Base-by-base conservation (phyloP, 1,140 invertebrate genomes). In the Drosophila sproati region DNA sequence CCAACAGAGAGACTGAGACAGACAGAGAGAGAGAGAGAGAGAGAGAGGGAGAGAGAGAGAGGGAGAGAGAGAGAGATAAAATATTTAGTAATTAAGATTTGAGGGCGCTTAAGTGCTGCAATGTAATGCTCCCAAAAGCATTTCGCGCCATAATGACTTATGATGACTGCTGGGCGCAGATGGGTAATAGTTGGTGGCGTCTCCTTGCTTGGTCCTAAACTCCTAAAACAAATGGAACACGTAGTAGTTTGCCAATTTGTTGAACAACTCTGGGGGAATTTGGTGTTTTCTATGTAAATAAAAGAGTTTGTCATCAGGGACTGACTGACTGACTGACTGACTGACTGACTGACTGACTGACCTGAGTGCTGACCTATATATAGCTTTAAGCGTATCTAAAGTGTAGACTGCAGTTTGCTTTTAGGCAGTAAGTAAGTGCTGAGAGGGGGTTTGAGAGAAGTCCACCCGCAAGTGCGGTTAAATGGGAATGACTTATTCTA, bases 1-100 rank as follows among this genome's bases (percentile, higher is more conserved):
- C n/a, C 31, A 56, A 60, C 10, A 32, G 7, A 52, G 34, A 43
- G 34, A 43, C n/a, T 48, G 54, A 56, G 48, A 20, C 37, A 47
- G 50, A 51, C 47, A 60, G 32, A 67, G 48, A 55, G 28, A 63
- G 32, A 31, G 43, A 45, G 34, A 34, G 51, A 12, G 7, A 55
- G 34, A 39, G 35, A 37, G 4, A n/a, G 4, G 34, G 37, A 5
- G 34, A n/a, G 37, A 39, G 76, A 82, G 51, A 12, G 7, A 55
- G 34, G 34, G 35, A 37, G 4, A n/a, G 4, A 39, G 37, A 5
- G 34, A n/a, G 37, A 39, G 76, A 82, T 82, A 73, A 71, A 63
- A 73, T 67, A 50, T 39, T 41, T 48, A 47, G 77, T 63, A 80
- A 80, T 87, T 88, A 80, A 79, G 74, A 71, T 73, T 67, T 73